These are phyloP conservation scores for Zele albiditarsus DNA, from an alignment of 2,888 invertebrate species.

Conservation along the genomic window DNA sequence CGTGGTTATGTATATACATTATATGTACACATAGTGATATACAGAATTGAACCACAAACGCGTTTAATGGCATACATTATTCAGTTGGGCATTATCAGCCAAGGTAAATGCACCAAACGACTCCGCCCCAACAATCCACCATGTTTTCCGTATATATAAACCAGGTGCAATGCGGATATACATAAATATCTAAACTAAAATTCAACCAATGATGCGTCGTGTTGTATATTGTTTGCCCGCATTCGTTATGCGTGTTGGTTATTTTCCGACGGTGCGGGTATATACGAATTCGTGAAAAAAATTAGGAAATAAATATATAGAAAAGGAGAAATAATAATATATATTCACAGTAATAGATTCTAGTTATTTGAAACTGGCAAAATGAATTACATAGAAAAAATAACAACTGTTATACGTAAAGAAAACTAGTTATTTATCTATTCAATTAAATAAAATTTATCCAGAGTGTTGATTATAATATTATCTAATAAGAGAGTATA, in stretches of 20 bases:
- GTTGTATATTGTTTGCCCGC: conserved; percentile 23
- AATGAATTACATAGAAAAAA: too few relatives aligned
- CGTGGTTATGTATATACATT: conserved; percentile 21
- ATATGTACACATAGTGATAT: conserved; percentile 32
- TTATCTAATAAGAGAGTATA: not conserved
- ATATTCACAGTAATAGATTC: too few relatives aligned
- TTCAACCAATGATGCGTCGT: conserved; percentile 2
- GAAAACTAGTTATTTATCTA: too few relatives aligned
- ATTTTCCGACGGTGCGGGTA: conserved; percentile 9
- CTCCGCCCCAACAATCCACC: conserved; percentile 61
- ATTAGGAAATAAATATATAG: not conserved
- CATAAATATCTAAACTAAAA: not conserved
- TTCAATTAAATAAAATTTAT: too few relatives aligned
- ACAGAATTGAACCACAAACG: conserved; percentile 48
- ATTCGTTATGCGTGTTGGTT: conserved; percentile 27
- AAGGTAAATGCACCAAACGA: conserved; percentile 64
- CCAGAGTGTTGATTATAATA: not conserved
- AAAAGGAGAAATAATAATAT: not conserved
- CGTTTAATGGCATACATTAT: conserved; percentile 69
- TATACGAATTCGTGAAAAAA: not conserved
- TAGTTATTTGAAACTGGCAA: too few relatives aligned
- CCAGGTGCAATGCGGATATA: not conserved
- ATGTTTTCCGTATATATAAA: conserved; percentile 57
- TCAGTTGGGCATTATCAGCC: conserved; percentile 63
- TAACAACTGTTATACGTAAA: too few relatives aligned